Evolutionary conservation across 1,140 invertebrate genomes (phyloP), one percentile per base, ranked within the genome.

Genomic region (Scaptomyza pallida): DNA sequence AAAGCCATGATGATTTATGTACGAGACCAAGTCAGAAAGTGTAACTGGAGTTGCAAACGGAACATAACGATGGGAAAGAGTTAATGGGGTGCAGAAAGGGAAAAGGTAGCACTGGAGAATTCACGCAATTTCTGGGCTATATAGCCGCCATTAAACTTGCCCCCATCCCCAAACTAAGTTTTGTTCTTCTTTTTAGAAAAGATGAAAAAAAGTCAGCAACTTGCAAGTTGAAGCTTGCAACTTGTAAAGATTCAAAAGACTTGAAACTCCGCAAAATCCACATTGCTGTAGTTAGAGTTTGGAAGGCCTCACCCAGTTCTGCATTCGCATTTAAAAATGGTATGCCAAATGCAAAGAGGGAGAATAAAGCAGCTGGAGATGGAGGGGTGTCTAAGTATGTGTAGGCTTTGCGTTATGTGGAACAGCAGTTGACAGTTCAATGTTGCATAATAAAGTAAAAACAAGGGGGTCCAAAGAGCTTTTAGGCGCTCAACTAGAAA

Each of bases 1-100:
- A 86, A 85, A 88, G 81, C 81, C 81, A 85, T 85, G 82, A 85
- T 85, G 81, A 88, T 85, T 85, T 85, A 85, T 88, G 78, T 81
- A 85, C 81, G 81, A 86, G 77, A 70, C 55, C 71, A 75, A 75
- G 75, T 68, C 67, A 57, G 43, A 21, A 30, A 68, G 51, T 51
- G 56, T 35, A 47, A 56, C 71, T 86, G 72, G 79, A 85, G 61
- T 52, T 37, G 55, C 44, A 4, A 17, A 10, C 9, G 21, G 16
- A 17, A 43, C 13, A n/a, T n/a, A n/a, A n/a, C n/a, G n/a, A n/a
- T n/a, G n/a, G n/a, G n/a, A n/a, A n/a, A n/a, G n/a, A n/a, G n/a
- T n/a, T n/a, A n/a, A n/a, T n/a, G n/a, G n/a, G n/a, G n/a, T n/a
- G n/a, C n/a, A n/a, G n/a, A n/a, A 19, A 17, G 17, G 9, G 19